Evolutionary conservation across 2,113 vertebrate genomes (phyloP).

Genomic region (Terrapene triunguis): DNA sequence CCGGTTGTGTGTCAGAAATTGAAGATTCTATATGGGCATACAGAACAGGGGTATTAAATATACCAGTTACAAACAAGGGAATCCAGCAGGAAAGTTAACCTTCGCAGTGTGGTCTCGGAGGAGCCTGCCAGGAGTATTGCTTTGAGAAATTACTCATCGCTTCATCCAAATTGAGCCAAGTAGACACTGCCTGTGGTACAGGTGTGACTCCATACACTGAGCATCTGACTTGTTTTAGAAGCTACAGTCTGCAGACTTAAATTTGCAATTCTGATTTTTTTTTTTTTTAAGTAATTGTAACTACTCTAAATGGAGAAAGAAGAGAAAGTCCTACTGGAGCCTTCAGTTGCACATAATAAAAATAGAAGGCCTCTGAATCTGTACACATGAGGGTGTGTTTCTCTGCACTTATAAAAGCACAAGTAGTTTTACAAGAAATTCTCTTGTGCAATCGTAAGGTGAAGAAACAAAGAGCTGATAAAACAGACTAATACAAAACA

Average conservation of each 20-base stretch:
- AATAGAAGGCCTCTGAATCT: background rate
- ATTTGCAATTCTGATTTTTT: constrained; percentile 58
- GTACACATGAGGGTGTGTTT: background rate
- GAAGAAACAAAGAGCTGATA: background rate
- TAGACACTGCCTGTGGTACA: constrained; percentile 52
- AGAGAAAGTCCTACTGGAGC: background rate
- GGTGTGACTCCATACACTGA: constrained; percentile 47
- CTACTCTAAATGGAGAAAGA: background rate
- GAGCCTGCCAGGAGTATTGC: background rate
- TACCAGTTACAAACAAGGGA: background rate
- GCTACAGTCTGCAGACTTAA: background rate
- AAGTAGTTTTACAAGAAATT: background rate
- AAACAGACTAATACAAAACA: background rate
- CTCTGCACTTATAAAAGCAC: background rate
- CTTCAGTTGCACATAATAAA: background rate
- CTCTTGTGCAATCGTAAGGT: background rate
- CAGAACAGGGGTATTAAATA: constrained; percentile 22
- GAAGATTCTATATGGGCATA: background rate
- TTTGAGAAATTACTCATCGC: constrained; percentile 41
- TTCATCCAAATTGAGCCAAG: constrained; percentile 33
- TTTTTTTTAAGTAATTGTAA: background rate
- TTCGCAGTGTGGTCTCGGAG: background rate
- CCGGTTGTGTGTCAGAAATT: constrained; percentile 40
- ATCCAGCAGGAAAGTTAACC: background rate
- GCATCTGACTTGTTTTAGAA: background rate